These are phyloP conservation scores for Pteropus alecto DNA, from an alignment of 2,113 vertebrate genomes.

Conservation along the genomic window DNA sequence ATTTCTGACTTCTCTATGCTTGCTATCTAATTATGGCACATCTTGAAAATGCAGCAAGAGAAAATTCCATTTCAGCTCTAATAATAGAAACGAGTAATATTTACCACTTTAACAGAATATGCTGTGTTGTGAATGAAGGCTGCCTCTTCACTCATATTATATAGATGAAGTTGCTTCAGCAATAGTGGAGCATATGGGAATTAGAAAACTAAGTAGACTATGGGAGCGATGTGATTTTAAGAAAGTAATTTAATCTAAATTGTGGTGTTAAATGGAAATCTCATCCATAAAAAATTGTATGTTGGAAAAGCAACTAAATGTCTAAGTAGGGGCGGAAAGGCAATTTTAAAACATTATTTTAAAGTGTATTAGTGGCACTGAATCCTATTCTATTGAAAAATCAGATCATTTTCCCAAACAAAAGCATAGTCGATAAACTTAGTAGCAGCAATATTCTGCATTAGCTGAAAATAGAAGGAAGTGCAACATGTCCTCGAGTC, in stretches of 20 bases:
- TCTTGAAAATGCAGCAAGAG: conserved; percentile 74
- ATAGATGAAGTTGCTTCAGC: conserved; percentile 54
- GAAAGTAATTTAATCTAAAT: conserved; percentile 71
- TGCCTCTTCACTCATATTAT: conserved; percentile 64
- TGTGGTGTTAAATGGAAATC: conserved; percentile 51
- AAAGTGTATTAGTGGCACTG: conserved; percentile 54
- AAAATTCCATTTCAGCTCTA: conserved; percentile 77
- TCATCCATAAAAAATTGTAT: conserved; percentile 52
- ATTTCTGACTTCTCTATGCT: conserved; percentile 72
- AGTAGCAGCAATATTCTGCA: conserved; percentile 36
- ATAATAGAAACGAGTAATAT: conserved; percentile 74
- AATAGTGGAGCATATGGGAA: conserved; percentile 46
- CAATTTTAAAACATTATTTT: conserved; percentile 72
- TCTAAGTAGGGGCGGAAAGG: conserved; percentile 46
- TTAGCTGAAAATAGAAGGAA: conserved; percentile 52
- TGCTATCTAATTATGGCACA: conserved; percentile 80
- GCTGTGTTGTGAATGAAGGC: conserved; percentile 59
- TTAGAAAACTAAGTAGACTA: conserved; percentile 53
- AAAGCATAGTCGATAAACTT: conserved; percentile 64
- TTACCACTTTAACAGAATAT: conserved; percentile 68
- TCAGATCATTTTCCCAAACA: conserved; percentile 68
- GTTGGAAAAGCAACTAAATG: conserved; percentile 47
- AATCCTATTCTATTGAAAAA: conserved; percentile 65
- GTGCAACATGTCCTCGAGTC: conserved; percentile 40
- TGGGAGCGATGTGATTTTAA: conserved; percentile 54